Conservation (phyloP, 2,888 invertebrate genomes). For the Eupithecia abbreviata region DNA sequence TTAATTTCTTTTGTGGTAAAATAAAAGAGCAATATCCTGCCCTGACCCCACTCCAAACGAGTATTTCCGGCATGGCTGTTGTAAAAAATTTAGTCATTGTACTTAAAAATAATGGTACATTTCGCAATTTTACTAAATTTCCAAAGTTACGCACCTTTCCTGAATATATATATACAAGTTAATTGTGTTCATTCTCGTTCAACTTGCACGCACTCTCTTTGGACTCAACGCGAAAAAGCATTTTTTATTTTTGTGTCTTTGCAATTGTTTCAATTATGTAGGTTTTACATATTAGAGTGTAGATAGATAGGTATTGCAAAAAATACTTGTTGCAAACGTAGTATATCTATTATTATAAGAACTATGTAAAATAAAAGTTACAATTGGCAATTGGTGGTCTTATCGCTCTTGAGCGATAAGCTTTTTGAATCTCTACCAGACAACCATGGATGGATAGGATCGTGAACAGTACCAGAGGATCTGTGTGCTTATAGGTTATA, state of each 20-base stretch:
- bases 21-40: neutral
- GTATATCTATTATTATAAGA: no score
- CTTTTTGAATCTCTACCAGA: no score
- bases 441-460: no score
- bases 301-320: neutral
- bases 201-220: neutral
- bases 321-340: no score
- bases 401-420: no score
- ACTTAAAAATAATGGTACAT: constrained; percentile 8
- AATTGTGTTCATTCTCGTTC: neutral
- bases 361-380: no score
- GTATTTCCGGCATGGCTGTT: neutral
- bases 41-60: neutral
- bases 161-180: neutral
- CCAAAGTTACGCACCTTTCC: neutral
- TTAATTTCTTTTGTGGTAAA: neutral
- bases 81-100: neutral
- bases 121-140: constrained; percentile 9
- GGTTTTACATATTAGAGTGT: neutral
- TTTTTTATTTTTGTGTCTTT: neutral
- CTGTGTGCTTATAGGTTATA: no score
- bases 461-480: no score
- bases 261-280: neutral
- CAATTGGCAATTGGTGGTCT: no score
- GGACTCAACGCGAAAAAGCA: neutral